Conservation (phyloP, 2,888 invertebrate genomes). For the Mythimna albipuncta region DNA sequence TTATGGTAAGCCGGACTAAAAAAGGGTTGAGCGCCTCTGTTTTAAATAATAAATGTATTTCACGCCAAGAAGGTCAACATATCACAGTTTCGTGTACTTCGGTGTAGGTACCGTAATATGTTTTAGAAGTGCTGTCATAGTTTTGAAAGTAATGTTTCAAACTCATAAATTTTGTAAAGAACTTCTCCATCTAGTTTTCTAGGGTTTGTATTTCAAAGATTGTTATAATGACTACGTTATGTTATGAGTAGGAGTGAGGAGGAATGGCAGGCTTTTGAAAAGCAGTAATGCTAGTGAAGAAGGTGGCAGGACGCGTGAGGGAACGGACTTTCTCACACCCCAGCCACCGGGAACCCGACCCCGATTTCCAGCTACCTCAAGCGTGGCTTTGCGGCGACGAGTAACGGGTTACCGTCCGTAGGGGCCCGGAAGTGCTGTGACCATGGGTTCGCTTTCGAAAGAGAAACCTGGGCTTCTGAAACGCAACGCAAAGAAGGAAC, state of each 20-base stretch:
- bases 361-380: too few species aligned
- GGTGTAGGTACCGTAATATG: slow-evolving; percentile 1
- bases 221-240: not conserved
- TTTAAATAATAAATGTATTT: slow-evolving; percentile 62
- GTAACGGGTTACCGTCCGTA: too few species aligned
- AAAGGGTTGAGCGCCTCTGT: slow-evolving; percentile 34
- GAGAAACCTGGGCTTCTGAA: too few species aligned
- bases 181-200: not conserved
- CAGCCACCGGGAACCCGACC: too few species aligned
- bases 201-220: not conserved
- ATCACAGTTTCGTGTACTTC: slow-evolving; percentile 30
- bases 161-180: not conserved
- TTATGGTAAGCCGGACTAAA: slow-evolving; percentile 37
- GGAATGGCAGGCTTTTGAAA: too few species aligned
- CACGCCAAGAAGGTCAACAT: slow-evolving; percentile 22
- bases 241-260: not conserved
- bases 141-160: slow-evolving; percentile 7
- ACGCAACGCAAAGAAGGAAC: too few species aligned
- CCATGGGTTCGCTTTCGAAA: too few species aligned
- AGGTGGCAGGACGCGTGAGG: too few species aligned
- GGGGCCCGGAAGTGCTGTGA: too few species aligned
- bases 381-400: too few species aligned
- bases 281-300: too few species aligned
- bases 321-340: too few species aligned
- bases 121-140: slow-evolving; percentile 19